A percentile compares a stretch with the other conserved stretches of the same genome.
Conservation (phyloP, 2,888 invertebrate species). For the Xiphydria camelus region DNA sequence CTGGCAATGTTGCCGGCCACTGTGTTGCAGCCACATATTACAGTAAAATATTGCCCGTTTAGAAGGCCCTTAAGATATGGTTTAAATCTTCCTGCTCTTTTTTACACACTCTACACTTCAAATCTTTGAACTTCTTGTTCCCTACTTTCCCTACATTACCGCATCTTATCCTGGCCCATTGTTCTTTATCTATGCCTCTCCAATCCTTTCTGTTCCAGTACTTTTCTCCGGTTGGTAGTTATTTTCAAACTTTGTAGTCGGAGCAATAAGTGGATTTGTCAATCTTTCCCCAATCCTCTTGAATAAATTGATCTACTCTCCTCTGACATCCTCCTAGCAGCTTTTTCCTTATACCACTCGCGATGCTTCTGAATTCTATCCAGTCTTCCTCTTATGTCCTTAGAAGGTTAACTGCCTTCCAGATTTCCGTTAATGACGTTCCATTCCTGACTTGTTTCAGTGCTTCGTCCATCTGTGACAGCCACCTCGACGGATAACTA, state of each 20-base stretch:
- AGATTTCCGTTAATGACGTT: no score
- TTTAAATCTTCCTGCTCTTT: neutral
- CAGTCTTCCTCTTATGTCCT: no score
- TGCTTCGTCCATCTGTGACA: no score
- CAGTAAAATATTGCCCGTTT: no score
- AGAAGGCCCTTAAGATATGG: no score
- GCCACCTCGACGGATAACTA: no score
- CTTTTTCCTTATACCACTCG: no score
- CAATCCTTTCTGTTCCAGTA: constrained; percentile 1
- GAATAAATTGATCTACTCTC: constrained; percentile 1
- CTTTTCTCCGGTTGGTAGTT: neutral
- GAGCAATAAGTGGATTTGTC: constrained; percentile 4
- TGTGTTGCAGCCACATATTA: no score
- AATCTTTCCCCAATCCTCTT: constrained; percentile 1
- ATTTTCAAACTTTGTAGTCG: constrained; percentile 1
- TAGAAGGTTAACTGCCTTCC: no score
- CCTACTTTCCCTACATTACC: constrained; percentile 7
- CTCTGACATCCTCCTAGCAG: neutral
- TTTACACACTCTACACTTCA: neutral
- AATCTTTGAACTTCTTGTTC: constrained; percentile 5
- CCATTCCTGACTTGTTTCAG: no score
- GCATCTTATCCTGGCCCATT: constrained; percentile 9
- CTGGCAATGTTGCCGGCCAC: no score
- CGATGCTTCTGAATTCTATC: no score
- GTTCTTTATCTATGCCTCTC: neutral